Evolutionary conservation across 2,113 vertebrate genomes (phyloP).

Genomic region (Eurystomus gularis): DNA sequence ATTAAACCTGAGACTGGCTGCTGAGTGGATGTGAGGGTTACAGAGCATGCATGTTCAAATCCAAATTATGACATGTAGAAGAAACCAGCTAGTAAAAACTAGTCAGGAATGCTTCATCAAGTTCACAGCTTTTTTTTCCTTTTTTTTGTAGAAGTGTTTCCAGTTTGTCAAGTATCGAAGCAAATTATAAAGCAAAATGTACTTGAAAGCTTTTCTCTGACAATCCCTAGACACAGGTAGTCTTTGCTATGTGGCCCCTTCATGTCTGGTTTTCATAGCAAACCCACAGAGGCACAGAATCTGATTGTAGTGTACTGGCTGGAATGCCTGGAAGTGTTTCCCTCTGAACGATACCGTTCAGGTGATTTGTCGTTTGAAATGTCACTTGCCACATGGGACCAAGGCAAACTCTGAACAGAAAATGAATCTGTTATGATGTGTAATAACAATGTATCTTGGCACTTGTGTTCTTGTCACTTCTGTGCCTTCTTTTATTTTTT

Average conservation of each 20-base stretch:
- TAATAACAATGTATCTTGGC: neutral
- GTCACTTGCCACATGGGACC: neutral
- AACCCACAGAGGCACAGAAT: neutral
- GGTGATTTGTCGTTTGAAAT: neutral
- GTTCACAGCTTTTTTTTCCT: neutral
- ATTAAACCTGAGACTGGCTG: neutral
- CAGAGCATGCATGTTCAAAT: neutral
- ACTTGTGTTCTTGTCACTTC: neutral
- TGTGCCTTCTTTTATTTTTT: neutral
- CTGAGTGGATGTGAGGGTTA: neutral
- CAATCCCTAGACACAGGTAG: neutral
- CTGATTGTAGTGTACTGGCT: neutral
- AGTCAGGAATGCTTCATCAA: neutral
- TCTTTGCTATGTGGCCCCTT: neutral
- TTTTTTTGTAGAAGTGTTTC: neutral
- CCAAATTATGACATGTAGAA: neutral
- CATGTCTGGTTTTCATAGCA: neutral
- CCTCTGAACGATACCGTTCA: neutral
- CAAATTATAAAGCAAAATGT: neutral
- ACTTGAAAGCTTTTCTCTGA: neutral
- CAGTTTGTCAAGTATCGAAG: neutral
- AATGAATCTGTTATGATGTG: neutral
- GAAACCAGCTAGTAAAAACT: neutral
- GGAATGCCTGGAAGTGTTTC: neutral
- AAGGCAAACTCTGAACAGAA: neutral